Evolutionary conservation across 2,797 vertebrate species (phyloP).

Genomic region (Danio kyathit): DNA sequence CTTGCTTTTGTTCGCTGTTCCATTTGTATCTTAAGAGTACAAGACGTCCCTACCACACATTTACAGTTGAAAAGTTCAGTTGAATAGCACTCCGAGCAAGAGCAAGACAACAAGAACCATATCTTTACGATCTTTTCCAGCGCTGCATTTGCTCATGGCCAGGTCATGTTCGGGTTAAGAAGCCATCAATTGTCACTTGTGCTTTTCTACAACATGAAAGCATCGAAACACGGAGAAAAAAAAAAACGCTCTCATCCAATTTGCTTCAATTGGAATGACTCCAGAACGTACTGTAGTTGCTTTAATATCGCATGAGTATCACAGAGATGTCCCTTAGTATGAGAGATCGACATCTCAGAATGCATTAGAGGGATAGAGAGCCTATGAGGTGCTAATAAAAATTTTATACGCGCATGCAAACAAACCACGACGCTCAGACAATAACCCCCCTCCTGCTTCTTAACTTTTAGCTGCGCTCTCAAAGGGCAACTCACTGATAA

Average conservation of each 20-base stretch:
- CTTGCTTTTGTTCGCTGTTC: not conserved
- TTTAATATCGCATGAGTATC: constrained; percentile 23
- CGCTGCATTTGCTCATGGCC: not conserved
- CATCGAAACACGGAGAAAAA: too few species aligned
- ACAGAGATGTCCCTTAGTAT: constrained; percentile 18
- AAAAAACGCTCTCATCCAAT: not conserved
- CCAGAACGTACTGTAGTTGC: not conserved
- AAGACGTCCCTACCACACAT: not conserved
- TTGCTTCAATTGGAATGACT: not conserved
- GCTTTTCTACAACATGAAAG: not conserved
- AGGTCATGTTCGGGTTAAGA: constrained; percentile 2
- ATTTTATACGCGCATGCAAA: constrained; percentile 40
- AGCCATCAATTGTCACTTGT: constrained; percentile 5
- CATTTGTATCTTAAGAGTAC: not conserved
- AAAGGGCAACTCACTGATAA: constrained; percentile 76
- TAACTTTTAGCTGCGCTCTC: constrained; percentile 58
- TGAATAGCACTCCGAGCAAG: not conserved
- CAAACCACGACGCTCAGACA: constrained; percentile 28
- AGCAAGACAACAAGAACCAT: not conserved
- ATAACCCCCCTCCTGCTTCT: constrained; percentile 33
- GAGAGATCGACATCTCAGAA: constrained; percentile 10
- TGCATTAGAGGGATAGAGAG: constrained; percentile 35
- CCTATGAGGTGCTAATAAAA: constrained; percentile 40
- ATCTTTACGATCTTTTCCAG: constrained; percentile 2
- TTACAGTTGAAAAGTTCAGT: not conserved